These are phyloP conservation scores for Poecile atricapillus DNA, from an alignment of 2,113 vertebrate species.

Conservation along the genomic window DNA sequence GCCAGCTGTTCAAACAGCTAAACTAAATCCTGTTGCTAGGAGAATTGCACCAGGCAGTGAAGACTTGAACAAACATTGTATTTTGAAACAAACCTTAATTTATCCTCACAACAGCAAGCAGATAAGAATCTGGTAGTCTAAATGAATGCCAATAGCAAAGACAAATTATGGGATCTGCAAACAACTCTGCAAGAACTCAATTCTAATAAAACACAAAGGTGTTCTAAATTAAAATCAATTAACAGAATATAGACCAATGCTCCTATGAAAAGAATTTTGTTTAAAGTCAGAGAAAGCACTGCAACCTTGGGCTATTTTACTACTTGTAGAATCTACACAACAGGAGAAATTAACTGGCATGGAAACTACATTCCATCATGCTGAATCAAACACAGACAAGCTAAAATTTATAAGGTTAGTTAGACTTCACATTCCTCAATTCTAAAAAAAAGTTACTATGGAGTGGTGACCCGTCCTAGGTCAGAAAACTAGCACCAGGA, in stretches of 20 bases:
- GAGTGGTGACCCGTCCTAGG: not conserved
- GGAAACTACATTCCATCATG: not conserved
- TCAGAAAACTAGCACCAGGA: not conserved
- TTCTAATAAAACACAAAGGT: slow-evolving; percentile 12
- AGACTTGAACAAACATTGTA: slow-evolving; percentile 18
- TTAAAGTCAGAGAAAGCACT: not conserved
- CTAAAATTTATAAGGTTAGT: not conserved
- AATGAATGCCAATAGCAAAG: slow-evolving; percentile 39
- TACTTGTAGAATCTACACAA: not conserved
- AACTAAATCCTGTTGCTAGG: slow-evolving; percentile 55
- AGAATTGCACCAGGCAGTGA: not conserved
- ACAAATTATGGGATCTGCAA: slow-evolving; percentile 53
- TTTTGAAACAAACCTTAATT: slow-evolving; percentile 46
- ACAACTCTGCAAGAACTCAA: slow-evolving; percentile 1
- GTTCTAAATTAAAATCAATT: slow-evolving; percentile 15
- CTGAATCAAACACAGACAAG: slow-evolving; percentile 1
- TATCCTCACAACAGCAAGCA: slow-evolving; percentile 19
- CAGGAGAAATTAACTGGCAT: slow-evolving; percentile 26
- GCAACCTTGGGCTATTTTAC: not conserved
- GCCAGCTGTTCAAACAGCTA: slow-evolving; percentile 57
- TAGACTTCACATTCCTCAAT: not conserved
- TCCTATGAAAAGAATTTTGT: not conserved
- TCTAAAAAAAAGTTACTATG: not conserved
- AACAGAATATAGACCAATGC: not conserved
- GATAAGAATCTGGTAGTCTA: slow-evolving; percentile 30